phyloP scores from a whole-genome alignment of 1,140 invertebrate species.

The Tyrophagus putrescentiae region DNA sequence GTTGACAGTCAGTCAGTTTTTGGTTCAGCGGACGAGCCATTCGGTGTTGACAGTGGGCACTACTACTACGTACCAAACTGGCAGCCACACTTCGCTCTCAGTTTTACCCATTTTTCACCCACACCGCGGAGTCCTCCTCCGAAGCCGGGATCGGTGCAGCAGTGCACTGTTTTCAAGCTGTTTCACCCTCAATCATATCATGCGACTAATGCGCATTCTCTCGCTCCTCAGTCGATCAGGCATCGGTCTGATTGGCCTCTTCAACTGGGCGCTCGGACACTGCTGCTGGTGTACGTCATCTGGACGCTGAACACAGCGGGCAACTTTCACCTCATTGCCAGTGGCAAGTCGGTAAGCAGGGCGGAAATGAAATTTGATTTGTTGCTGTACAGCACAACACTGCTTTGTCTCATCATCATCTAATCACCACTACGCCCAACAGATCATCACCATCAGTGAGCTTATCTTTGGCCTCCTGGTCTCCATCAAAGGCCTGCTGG shows the following conservation, averaged over 20 bases:
- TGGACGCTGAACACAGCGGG: slow-evolving; percentile 1
- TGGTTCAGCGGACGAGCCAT: too few species aligned
- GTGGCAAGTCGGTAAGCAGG: slow-evolving; percentile 1
- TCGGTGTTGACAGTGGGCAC: too few species aligned
- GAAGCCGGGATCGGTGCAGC: too few species aligned
- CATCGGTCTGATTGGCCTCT: not conserved
- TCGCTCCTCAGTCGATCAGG: not conserved
- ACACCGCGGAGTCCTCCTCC: too few species aligned
- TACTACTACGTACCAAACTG: too few species aligned
- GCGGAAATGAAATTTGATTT: not conserved
- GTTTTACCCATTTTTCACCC: too few species aligned
- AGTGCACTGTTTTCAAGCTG: too few species aligned
- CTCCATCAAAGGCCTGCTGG: not conserved
- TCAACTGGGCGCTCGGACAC: not conserved
- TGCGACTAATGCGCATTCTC: slow-evolving; percentile 3
- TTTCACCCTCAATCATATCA: too few species aligned
- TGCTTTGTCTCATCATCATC: not conserved
- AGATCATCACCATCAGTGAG: slow-evolving; percentile 1
- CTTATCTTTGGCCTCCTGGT: not conserved
- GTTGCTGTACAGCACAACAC: not conserved
- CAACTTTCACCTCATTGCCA: not conserved
- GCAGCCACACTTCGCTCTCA: too few species aligned
- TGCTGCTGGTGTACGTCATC: not conserved
- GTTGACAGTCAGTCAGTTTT: too few species aligned
- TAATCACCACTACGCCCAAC: not conserved